Percentiles rank a stretch among this genome's conserved stretches.
phyloP scores from a whole-genome alignment of 2,113 vertebrate genomes.

The Chamaea fasciata region DNA sequence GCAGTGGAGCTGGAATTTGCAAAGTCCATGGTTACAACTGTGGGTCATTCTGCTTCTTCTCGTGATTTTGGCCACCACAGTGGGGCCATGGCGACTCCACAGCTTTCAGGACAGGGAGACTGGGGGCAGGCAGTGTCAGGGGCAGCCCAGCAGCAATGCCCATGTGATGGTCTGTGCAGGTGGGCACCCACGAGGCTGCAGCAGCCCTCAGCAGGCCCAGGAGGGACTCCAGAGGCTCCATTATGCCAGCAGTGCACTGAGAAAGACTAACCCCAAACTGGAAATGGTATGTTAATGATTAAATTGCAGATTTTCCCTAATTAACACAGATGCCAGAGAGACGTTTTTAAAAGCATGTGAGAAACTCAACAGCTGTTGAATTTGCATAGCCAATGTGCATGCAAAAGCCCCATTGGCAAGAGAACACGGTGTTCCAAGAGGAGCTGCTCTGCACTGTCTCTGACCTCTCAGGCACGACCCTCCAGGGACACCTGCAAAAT shows the following conservation, averaged over 20 bases:
- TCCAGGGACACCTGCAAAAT: not conserved
- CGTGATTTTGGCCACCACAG: not conserved
- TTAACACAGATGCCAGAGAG: not conserved
- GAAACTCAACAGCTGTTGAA: not conserved
- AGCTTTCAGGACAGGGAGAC: not conserved
- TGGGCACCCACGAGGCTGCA: not conserved
- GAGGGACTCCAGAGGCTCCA: not conserved
- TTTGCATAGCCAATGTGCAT: not conserved
- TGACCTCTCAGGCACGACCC: not conserved
- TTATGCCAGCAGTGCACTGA: not conserved
- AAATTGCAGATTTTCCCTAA: not conserved
- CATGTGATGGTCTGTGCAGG: not conserved
- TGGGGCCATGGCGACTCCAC: not conserved
- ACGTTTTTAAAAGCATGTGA: not conserved
- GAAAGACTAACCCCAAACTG: not conserved
- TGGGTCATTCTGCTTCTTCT: not conserved
- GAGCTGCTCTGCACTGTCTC: not conserved
- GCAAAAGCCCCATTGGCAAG: not conserved
- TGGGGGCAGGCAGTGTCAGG: not conserved
- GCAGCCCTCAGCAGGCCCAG: not conserved
- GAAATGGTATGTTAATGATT: not conserved
- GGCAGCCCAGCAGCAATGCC: not conserved
- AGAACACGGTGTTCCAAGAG: not conserved
- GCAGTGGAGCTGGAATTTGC: not conserved
- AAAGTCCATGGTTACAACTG: not conserved